These are phyloP conservation scores for Hoplodrina blanda DNA, from an alignment of 2,888 invertebrate species.

Conservation along the genomic window DNA sequence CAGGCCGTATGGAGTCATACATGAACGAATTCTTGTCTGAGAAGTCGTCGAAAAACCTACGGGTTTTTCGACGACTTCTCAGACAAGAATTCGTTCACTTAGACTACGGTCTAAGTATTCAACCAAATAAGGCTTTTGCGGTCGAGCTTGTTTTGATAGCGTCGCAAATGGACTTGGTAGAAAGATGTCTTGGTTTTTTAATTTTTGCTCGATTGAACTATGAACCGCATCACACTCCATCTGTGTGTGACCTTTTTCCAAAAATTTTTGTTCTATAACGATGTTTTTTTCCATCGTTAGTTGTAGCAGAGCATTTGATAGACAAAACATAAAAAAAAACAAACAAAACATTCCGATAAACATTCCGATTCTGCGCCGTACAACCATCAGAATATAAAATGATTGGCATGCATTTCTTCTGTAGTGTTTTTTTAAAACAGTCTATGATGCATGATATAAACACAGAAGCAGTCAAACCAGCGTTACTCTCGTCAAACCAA, in stretches of 20 bases:
- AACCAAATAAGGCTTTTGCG: conserved; percentile 30
- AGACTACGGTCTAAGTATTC: conserved; percentile 25
- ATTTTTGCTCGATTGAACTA: conserved; percentile 14
- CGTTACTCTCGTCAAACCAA: conserved; percentile 50
- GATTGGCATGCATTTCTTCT: conserved; percentile 27
- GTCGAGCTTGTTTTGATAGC: conserved; percentile 26
- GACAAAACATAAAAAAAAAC: no score
- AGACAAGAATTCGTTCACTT: conserved; percentile 21
- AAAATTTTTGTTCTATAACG: conserved; percentile 49
- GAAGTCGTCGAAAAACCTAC: conserved; percentile 38
- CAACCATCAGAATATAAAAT: conserved; percentile 24
- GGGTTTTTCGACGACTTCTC: conserved; percentile 39
- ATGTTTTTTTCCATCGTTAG: conserved; percentile 37
- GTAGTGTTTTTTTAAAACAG: conserved; percentile 7
- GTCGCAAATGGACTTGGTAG: conserved; percentile 13
- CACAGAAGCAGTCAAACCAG: conserved; percentile 37
- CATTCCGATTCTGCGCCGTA: conserved; percentile 17
- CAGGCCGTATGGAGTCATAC: conserved; percentile 45
- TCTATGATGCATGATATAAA: conserved; percentile 35
- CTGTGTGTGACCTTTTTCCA: conserved; percentile 58
- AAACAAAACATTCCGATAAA: no score
- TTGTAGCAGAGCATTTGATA: conserved; percentile 53
- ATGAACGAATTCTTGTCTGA: conserved; percentile 25
- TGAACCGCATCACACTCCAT: conserved; percentile 59
- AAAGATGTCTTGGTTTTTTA: conserved; percentile 12